Conservation (phyloP, 2,888 invertebrate species). For the Timema podura region DNA sequence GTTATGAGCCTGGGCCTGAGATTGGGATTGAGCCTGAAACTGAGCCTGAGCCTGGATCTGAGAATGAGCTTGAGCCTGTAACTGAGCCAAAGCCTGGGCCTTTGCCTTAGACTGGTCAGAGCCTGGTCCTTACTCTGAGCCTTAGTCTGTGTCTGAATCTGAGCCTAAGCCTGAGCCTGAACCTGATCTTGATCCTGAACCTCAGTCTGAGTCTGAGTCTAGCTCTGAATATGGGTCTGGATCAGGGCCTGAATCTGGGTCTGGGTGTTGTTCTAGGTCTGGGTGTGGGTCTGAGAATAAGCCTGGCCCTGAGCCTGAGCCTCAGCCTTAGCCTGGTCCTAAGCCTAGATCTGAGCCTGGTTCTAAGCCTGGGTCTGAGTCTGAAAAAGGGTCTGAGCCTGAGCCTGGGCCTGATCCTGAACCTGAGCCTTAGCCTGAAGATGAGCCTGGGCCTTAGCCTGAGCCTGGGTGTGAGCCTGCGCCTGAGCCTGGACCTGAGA, state of each 20-base stretch:
- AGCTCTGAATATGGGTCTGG: constrained; percentile 8
- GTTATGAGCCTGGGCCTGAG: constrained; percentile 12
- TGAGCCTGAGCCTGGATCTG: constrained; percentile 33
- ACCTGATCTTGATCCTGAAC: background rate
- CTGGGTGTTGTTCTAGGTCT: background rate
- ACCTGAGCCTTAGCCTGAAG: constrained; percentile 2
- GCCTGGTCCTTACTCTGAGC: background rate
- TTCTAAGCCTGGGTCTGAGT: background rate
- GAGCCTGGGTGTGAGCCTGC: constrained; percentile 1
- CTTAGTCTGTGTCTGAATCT: background rate
- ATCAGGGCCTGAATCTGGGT: background rate
- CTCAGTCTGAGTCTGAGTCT: background rate
- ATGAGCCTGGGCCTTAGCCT: background rate
- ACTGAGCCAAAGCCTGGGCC: constrained; percentile 2
- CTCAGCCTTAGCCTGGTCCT: constrained; percentile 4
- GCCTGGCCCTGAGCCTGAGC: constrained; percentile 10
- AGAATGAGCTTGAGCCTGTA: background rate
- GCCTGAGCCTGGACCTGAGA: background rate
- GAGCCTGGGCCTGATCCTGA: constrained; percentile 6
- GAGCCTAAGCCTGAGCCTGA: background rate
- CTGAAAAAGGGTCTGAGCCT: constrained; percentile 4
- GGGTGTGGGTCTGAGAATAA: background rate
- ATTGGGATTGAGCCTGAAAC: constrained; percentile 32
- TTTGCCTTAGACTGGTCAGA: constrained; percentile 16
- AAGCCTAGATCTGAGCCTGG: constrained; percentile 31